A percentile compares a stretch with the other conserved stretches of the same genome.
These are phyloP conservation scores for Epizoanthus stellaris DNA, from an alignment of 92 coral and sea anemone species.

Conservation along the genomic window DNA sequence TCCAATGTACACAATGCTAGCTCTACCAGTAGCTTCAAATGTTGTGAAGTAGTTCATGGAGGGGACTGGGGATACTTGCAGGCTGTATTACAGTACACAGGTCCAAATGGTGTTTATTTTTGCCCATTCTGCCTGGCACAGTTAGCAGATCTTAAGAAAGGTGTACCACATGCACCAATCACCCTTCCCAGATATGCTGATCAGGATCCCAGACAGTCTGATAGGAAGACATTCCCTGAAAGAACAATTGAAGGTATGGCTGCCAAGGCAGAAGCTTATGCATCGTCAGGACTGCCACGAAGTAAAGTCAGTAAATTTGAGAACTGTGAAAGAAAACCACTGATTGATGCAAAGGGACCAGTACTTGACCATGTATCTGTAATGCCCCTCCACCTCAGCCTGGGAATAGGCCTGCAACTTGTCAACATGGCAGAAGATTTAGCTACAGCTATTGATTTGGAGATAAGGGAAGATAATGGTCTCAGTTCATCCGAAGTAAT, in stretches of 20 bases:
- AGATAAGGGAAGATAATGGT: slow-evolving; percentile 51
- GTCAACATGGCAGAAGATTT: slow-evolving; percentile 43
- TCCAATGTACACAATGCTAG: not conserved
- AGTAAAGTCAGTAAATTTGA: slow-evolving; percentile 22
- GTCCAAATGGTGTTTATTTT: too few species aligned
- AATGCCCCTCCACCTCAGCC: slow-evolving; percentile 58
- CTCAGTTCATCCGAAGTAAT: slow-evolving; percentile 27
- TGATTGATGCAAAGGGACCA: slow-evolving; percentile 37
- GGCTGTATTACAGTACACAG: not conserved
- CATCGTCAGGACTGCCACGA: not conserved
- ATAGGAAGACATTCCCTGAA: not conserved
- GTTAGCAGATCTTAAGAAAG: too few species aligned
- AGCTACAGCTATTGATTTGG: slow-evolving; percentile 45
- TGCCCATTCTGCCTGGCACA: too few species aligned
- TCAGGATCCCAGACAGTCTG: not conserved
- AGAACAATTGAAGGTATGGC: not conserved
- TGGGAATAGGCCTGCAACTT: slow-evolving; percentile 62
- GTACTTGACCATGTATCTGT: slow-evolving; percentile 51
- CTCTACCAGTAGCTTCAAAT: not conserved
- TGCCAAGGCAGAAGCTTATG: not conserved
- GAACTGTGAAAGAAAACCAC: slow-evolving; percentile 41
- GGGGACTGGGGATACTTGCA: not conserved
- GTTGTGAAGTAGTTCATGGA: too few species aligned
- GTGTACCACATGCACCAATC: too few species aligned
- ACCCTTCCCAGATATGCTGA: not conserved